Base-by-base conservation (phyloP, 2,888 invertebrate species). In the Dolichopus griseipennis region DNA sequence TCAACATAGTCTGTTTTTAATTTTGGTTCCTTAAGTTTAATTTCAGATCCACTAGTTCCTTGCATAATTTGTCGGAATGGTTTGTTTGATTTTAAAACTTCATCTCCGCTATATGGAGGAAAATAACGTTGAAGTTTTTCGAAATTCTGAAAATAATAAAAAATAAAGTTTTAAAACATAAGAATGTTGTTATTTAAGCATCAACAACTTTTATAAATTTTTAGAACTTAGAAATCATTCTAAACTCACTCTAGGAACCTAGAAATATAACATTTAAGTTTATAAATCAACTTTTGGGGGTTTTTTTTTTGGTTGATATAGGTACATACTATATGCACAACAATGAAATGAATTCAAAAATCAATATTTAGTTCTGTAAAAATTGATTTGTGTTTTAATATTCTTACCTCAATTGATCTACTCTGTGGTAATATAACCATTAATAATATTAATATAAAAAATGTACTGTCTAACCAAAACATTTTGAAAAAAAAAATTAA, bases 61-160 rank as follows among this genome's bases (percentile, higher is more conserved):
- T 79, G 80, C 70, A 80, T 75, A 66, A 81, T 78, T 72, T 81
- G 81, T 64, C 76, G 77, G 65, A 79, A 69, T 21, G 78, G 76
- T 67, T 79, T 78, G 68, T 73, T 77, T 66, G 71, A 74, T 65
- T 71, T 74, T 8, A 72, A 70, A 61, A 72, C 52, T 61, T 69
- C 72, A 61, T 74, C 75, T 66, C 74, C 74, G 12, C 70, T 70
- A 9, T 70, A 69, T 68, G 71, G 67, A 1, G 76, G 76, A n/a
- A 76, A 73, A 74, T 78, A 78, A 67, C 74, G 75, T 52, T 74
- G 76, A 64, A 76, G 70, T 69, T 69, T 74, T 67, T 64, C 37
- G 9, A 73, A 72, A 73, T 76, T 76, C 77, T 78, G 69, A 41
- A 67, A 68, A 72, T 2, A 12, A 37, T 37, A 37, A 37, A 37